Evolutionary conservation across 2,888 invertebrate genomes (phyloP).

Genomic region (Cheilosia variabilis): DNA sequence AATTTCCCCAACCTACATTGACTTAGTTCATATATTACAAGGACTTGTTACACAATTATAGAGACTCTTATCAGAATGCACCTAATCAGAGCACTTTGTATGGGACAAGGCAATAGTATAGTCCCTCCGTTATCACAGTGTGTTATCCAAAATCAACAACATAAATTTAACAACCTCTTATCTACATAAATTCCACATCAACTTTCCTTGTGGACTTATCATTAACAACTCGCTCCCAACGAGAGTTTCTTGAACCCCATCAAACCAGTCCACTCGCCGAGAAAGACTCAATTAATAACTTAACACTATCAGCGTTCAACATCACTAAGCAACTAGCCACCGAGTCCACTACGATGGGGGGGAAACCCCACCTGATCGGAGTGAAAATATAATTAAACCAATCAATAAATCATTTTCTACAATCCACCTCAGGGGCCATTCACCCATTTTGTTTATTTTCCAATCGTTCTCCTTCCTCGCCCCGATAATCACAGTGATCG

Average conservation of each 20-base stretch:
- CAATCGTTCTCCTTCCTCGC: slow-evolving; percentile 38
- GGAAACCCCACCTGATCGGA: slow-evolving; percentile 56
- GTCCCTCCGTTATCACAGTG: not conserved
- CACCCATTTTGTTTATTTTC: slow-evolving; percentile 50
- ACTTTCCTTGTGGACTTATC: slow-evolving; percentile 12
- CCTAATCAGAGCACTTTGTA: not conserved
- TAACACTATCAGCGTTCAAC: slow-evolving; percentile 2
- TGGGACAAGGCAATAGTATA: not conserved
- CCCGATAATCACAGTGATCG: slow-evolving; percentile 49
- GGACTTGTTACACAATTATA: too few relatives aligned
- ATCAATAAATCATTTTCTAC: slow-evolving; percentile 63
- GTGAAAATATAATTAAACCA: slow-evolving; percentile 69
- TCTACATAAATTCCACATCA: slow-evolving; percentile 12
- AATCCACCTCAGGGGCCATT: slow-evolving; percentile 44
- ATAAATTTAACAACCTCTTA: slow-evolving; percentile 9
- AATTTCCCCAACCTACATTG: too few relatives aligned
- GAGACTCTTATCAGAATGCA: too few relatives aligned
- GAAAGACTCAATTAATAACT: slow-evolving; percentile 49
- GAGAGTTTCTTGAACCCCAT: slow-evolving; percentile 44
- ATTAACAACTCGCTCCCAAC: slow-evolving; percentile 1
- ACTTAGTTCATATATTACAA: too few relatives aligned
- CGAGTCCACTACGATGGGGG: slow-evolving; percentile 15
- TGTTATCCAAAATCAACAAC: too few relatives aligned
- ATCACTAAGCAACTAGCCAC: slow-evolving; percentile 34
- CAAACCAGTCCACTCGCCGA: slow-evolving; percentile 53